Base-by-base conservation (phyloP, 35 echinoderm and acorn worm genomes). In the Acanthaster planci region DNA sequence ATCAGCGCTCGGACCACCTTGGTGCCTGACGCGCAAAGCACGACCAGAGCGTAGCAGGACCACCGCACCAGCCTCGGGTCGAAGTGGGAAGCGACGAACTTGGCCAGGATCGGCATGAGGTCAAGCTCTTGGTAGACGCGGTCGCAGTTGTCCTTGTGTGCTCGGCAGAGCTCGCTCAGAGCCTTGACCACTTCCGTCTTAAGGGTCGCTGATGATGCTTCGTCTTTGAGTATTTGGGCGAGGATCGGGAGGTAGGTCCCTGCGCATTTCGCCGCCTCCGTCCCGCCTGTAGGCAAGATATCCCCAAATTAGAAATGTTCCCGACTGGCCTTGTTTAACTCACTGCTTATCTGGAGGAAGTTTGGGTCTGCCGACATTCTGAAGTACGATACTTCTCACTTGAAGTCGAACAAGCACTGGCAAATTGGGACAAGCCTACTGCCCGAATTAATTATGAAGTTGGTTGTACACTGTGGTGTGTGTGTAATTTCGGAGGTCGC, bases 21-120 rank as follows among this genome's bases (percentile, higher is more conserved):
- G 55, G 75, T 81, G 9, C 82, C 17, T 0, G 81, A 77, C 15
- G 92, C 80, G 21, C 88, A 85, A 1, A 90, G 18, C 4, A 50
- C 81, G 0, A 92, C 90, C 26, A 99, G 44, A 8, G 92, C 78
- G 67, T 99, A 94, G 68, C 92, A 91, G 17, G 59, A 83, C 96
- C 96, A 99, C 12, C 92, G 42, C 5, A 84, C 37, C 17, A 92
- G 38, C 21, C 56, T 14, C 31, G 89, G 52, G 55, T 84, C 80
- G 79, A 27, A 23, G 23, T 83, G 52, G 57, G 37, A 57, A 21
- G 58, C 23, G n/a, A 87, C 55, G 15, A 89, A 54, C 39, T 79
- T 76, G 22, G 54, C 84, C 6, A 90, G 56, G 38, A 92, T 5
- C 2, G 72, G 9, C 2, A 81, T 37, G 1, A 84, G 38, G 40